A percentile compares a stretch with the other conserved stretches of the same genome.
phyloP scores from a whole-genome alignment of 2,888 invertebrate species.

The Himalopsyche japonica region DNA sequence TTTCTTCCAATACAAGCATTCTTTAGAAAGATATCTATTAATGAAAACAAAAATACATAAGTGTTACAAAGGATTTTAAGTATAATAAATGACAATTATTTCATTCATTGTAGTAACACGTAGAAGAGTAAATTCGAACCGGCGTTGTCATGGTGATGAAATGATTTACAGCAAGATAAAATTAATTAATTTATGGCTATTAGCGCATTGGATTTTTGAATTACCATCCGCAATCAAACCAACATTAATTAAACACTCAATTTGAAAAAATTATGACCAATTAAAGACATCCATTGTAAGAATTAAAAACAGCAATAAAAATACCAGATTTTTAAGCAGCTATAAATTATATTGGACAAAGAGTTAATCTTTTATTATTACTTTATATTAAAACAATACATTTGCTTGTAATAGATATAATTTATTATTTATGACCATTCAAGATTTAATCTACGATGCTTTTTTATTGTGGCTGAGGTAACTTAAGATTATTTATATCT shows the following conservation, averaged over 20 bases:
- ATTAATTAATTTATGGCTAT: neutral
- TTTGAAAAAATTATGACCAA: neutral
- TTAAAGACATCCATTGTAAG: neutral
- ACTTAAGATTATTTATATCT: too few relatives aligned
- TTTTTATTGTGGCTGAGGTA: neutral
- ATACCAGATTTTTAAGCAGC: neutral
- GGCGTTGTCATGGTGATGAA: neutral
- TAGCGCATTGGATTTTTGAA: neutral
- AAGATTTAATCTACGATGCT: neutral
- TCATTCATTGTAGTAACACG: neutral
- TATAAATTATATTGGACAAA: neutral
- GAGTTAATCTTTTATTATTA: neutral
- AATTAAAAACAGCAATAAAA: neutral
- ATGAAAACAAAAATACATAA: too few relatives aligned
- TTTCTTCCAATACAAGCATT: too few relatives aligned
- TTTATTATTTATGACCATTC: neutral
- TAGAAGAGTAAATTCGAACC: conserved; percentile 4
- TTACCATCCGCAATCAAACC: neutral
- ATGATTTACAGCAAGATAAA: neutral
- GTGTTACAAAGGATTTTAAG: too few relatives aligned
- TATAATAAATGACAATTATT: neutral
- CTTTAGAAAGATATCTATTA: too few relatives aligned
- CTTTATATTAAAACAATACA: neutral
- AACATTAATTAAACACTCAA: neutral
- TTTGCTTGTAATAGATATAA: neutral